Base-by-base conservation (phyloP, 1,140 invertebrate genomes). In the Drosophila triauraria region DNA sequence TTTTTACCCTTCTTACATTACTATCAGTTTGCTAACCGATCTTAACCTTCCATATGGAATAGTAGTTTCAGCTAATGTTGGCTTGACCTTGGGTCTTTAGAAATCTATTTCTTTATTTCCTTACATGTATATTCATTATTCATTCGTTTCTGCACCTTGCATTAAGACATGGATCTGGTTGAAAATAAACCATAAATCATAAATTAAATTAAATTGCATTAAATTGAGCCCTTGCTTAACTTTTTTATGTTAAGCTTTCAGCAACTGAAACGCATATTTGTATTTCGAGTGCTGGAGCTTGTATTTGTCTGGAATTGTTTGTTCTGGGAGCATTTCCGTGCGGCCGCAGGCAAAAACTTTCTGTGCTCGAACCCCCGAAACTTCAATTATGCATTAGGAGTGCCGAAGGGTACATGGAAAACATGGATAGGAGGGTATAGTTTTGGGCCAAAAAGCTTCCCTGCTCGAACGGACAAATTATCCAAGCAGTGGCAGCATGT, bases 311-410 rank as follows among this genome's bases (percentile, higher is more conserved):
- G 59, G 47, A 25, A 56, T n/a, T 32, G 50, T 56, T 56, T 23
- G 59, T 54, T 61, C 30, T 50, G 13, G 27, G 6, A 7, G 9
- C 9, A 17, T 12, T 48, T 57, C 54, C 35, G 44, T 35, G 59
- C 9, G 15, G 30, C 20, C 15, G 27, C 17, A 53, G 58, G 59
- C 59, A 12, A 61, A 61, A 56, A 61, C 59, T 61, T 53, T 61
- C 48, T 30, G 53, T 54, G 10, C 35, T 57, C 35, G 15, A 25
- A 42, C 32, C 71, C 43, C 51, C 27, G 61, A 30, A 59, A 70
- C 47, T 70, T 78, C 65, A 79, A 79, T 78, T 78, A 78, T 79
- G 75, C 65, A 79, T 70, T 38, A 63, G n/a, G 59, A 57, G 35
- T 44, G 54, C 54, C 59, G 40, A 38, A 62, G 51, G 50, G 59